Evolutionary conservation across 2,888 invertebrate species (phyloP).

Genomic region (Odontothrips loti): DNA sequence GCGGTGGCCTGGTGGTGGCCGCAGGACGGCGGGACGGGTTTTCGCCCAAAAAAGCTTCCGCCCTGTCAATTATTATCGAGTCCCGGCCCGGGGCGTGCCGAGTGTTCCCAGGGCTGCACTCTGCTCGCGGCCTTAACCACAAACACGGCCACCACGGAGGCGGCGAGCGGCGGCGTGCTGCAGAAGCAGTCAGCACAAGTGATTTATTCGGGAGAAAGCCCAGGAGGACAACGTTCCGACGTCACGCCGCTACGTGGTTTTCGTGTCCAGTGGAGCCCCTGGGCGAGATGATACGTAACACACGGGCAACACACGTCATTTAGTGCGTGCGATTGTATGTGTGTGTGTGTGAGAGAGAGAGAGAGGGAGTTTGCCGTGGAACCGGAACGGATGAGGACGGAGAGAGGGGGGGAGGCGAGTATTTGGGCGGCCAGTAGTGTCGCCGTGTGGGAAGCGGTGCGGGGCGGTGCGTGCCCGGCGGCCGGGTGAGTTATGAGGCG

Average conservation of each 20-base stretch:
- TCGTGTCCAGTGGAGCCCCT: not conserved
- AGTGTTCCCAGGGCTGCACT: too few species aligned
- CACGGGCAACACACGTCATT: not conserved
- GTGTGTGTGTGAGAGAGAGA: not conserved
- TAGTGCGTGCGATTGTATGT: not conserved
- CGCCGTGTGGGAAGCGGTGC: too few species aligned
- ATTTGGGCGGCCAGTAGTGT: too few species aligned
- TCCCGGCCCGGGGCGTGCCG: not conserved
- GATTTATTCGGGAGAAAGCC: slow-evolving; percentile 14
- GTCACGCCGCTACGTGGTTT: not conserved
- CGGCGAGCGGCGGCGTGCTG: too few species aligned
- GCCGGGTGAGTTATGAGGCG: too few species aligned
- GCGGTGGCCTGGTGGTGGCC: too few species aligned
- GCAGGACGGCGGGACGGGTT: not conserved
- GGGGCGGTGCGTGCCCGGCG: too few species aligned
- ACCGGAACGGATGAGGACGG: too few species aligned
- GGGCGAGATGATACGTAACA: too few species aligned
- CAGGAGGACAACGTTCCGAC: not conserved
- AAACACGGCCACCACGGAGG: too few species aligned
- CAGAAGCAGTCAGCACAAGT: not conserved
- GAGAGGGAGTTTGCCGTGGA: not conserved
- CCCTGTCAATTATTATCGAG: slow-evolving; percentile 14
- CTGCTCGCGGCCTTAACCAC: too few species aligned
- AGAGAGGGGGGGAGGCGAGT: too few species aligned
- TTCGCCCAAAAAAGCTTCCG: slow-evolving; percentile 7